Base-by-base conservation (phyloP, 2,113 vertebrate species). In the Plotosus lineatus region DNA sequence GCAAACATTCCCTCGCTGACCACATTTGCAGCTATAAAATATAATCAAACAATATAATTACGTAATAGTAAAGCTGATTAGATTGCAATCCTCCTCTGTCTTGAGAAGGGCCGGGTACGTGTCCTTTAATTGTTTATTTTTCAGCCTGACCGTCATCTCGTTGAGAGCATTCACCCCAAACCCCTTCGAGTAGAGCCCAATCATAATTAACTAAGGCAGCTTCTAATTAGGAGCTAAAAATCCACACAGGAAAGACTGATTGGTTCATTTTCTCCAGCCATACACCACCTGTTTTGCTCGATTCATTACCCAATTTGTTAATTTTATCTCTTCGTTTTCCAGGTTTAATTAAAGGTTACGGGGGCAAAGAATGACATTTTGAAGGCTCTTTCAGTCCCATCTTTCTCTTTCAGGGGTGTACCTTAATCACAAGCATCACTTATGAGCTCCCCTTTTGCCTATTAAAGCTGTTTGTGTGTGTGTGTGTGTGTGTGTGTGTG, bases 231-330 rank as follows among this genome's bases (percentile, higher is more conserved):
- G 77, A 90, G 87, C 90, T 92, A 90, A 92, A 93, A 91, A 90
- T 92, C 89, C 90, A 89, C 86, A 79, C 90, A 91, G 92, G 88
- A 89, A 92, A 91, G 89, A 93, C 89, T 93, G 93, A 94, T 94
- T 92, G 91, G 90, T 94, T 92, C 87, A 90, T 93, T 93, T 93
- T 91, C 90, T 85, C 90, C 88, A 89, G 88, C 92, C 91, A 91
- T 90, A 91, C 89, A 91, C 91, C 92, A 93, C 92, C 92, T 94
- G 92, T 93, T 93, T 92, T 88, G 88, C 89, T 90, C 89, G 82
- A 92, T 92, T 92, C 91, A 93, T 94, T 93, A 93, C 86, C 90
- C 90, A 91, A 94, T 93, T 93, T 92, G 90, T 92, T 94, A 89
- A 92, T 92, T 93, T 91, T 90, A 92, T 92, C 91, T 91, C 88